Base-by-base conservation (phyloP, 1,140 invertebrate genomes). In the Brachionus manjavacas region DNA sequence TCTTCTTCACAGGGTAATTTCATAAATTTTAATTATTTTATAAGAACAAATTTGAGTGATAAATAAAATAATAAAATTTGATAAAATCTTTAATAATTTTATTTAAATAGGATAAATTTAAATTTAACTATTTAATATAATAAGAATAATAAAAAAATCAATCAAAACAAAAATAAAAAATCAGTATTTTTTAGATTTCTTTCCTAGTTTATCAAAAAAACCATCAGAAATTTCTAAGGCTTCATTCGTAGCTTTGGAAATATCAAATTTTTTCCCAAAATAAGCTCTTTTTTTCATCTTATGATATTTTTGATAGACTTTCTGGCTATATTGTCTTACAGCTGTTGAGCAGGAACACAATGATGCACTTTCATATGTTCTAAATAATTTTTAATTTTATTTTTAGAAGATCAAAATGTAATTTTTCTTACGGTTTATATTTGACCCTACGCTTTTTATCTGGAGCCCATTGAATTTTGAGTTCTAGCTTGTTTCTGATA, bases 121-220 rank as follows among this genome's bases (percentile, higher is more conserved):
- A 55, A 55, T 55, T 20, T n/a, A 55, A 55, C 49, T 55, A n/a
- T 55, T 55, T 55, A 20, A 55, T 55, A 55, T n/a, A 55, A 16
- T 1, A 55, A 55, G 49, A n/a, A 55, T 20, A 55, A 55, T 55
- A 55, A 55, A 55, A 55, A 55, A 55, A 55, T 46, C 0, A 55
- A 55, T 55, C 49, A 55, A 55, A 55, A 55, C 49, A 55, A 55
- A 55, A 55, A 55, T 55, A 55, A 55, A 68, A 68, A 68, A 68
- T 68, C 28, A 68, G 28, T 31, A 31, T 68, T 68, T 68, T 68
- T 68, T 68, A 31, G 23, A 68, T 31, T 25, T 68, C 28, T 68
- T 68, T 68, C 64, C 64, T 31, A 68, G 23, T 31, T 31, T 25
- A 68, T 68, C 28, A 68, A 31, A 68, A 68, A 68, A 68, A 25